Percentiles rank a stretch among this genome's conserved stretches.
Evolutionary conservation across 2,113 vertebrate genomes (phyloP).

Genomic region (Ariopsis seemanni): DNA sequence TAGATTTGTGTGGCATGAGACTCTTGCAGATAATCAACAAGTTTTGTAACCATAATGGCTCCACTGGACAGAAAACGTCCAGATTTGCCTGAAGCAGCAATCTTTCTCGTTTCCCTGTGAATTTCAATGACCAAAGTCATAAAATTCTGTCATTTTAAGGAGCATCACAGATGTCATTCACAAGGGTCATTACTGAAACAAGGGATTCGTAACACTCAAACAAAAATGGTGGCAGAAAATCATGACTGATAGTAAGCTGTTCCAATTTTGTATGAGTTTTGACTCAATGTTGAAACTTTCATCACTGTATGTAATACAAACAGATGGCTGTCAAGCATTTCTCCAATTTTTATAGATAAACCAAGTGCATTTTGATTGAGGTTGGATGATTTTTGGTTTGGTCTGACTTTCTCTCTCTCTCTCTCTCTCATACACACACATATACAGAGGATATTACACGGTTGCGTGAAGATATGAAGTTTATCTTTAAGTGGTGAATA

Average conservation of each 20-base stretch:
- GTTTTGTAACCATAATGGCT: conserved; percentile 15
- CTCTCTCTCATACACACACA: too few relatives aligned
- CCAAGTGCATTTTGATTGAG: not conserved
- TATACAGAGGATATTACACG: too few relatives aligned
- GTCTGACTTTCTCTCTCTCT: too few relatives aligned
- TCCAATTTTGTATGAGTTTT: not conserved
- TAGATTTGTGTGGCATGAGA: not conserved
- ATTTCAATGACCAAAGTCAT: not conserved
- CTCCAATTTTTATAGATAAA: not conserved
- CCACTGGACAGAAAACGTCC: conserved; percentile 12
- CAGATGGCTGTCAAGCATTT: not conserved
- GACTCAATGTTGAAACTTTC: not conserved
- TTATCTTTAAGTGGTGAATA: too few relatives aligned
- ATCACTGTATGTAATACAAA: not conserved
- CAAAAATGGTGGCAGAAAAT: conserved; percentile 2
- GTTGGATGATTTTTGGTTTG: too few relatives aligned
- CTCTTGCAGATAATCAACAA: not conserved
- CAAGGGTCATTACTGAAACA: conserved; percentile 22
- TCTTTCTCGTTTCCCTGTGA: not conserved
- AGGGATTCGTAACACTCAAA: not conserved
- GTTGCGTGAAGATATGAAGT: too few relatives aligned
- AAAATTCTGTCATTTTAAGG: conserved; percentile 6
- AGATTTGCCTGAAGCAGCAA: conserved; percentile 6
- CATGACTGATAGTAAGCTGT: not conserved
- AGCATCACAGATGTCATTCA: conserved; percentile 19